Percentiles rank a stretch among this genome's conserved stretches.
Evolutionary conservation across 2,797 vertebrate genomes (phyloP).

Genomic region (Iguana delicatissima): DNA sequence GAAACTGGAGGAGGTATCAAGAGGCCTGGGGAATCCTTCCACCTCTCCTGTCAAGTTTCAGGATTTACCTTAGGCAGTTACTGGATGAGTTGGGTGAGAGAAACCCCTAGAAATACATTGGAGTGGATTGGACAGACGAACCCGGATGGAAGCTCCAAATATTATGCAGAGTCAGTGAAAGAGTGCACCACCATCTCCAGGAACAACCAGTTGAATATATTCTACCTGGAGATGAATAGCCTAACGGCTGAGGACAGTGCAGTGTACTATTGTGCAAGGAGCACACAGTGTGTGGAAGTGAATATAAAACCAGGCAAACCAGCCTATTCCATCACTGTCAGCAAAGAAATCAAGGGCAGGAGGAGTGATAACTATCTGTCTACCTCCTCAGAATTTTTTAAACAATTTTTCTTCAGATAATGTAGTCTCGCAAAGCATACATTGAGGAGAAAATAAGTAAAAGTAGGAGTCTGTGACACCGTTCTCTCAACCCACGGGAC

Average conservation of each 20-base stretch:
- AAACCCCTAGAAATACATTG: slow-evolving; percentile 15
- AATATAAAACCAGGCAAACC: not conserved
- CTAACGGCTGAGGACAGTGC: not conserved
- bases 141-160: not conserved
- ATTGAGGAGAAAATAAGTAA: too few species aligned
- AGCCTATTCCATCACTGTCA: too few species aligned
- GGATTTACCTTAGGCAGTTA: slow-evolving; percentile 26
- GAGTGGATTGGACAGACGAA: slow-evolving; percentile 30
- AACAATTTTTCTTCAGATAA: too few species aligned
- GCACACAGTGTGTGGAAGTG: slow-evolving; percentile 12
- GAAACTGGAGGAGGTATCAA: slow-evolving; percentile 9
- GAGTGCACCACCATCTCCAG: not conserved
- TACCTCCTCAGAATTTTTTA: too few species aligned
- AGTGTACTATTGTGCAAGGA: not conserved
- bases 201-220: not conserved
- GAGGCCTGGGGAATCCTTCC: not conserved
- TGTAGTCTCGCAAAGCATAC: too few species aligned
- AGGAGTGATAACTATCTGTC: too few species aligned
- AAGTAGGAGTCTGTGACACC: too few species aligned
- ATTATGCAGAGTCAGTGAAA: not conserved
- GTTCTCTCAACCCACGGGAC: too few species aligned
- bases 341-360: too few species aligned
- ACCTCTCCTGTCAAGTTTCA: slow-evolving; percentile 36
- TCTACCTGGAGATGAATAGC: not conserved
- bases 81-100: slow-evolving; percentile 16